phyloP scores from a whole-genome alignment of 2,888 invertebrate species.

The Agrotis ipsilon region DNA sequence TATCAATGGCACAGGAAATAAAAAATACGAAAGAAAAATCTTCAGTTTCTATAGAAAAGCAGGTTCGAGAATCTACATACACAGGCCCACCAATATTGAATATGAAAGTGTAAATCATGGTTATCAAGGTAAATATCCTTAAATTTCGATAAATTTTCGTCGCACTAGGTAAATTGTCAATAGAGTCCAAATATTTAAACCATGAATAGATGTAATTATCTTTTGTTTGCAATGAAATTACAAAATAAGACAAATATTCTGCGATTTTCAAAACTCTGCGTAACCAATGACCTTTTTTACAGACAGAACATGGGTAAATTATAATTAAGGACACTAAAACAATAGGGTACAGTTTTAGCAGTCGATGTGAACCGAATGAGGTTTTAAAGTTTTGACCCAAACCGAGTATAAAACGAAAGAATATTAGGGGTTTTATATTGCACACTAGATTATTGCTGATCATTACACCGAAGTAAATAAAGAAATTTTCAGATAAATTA shows the following conservation, averaged over 20 bases:
- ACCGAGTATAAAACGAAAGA: not conserved
- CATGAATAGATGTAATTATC: not conserved
- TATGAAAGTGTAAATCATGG: not conserved
- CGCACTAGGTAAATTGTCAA: not conserved
- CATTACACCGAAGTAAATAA: not conserved
- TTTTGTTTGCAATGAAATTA: not conserved
- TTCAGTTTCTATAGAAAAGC: not conserved
- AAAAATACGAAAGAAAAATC: not conserved
- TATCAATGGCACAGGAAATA: not conserved
- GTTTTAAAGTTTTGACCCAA: not conserved
- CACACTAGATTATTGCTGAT: not conserved
- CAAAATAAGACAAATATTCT: not conserved
- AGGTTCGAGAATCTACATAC: too few relatives aligned
- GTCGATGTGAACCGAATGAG: not conserved
- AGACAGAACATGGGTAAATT: too few relatives aligned
- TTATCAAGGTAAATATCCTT: not conserved
- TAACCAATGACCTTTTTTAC: too few relatives aligned
- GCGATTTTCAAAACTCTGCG: too few relatives aligned
- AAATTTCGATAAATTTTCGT: not conserved
- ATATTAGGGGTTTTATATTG: not conserved
- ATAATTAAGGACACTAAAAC: not conserved
- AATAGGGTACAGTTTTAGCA: not conserved
- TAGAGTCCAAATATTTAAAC: not conserved
- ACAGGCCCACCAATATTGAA: too few relatives aligned
- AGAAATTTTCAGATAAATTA: not conserved